Conservation (phyloP, 2,113 vertebrate genomes). For the Ptilonorhynchus violaceus region DNA sequence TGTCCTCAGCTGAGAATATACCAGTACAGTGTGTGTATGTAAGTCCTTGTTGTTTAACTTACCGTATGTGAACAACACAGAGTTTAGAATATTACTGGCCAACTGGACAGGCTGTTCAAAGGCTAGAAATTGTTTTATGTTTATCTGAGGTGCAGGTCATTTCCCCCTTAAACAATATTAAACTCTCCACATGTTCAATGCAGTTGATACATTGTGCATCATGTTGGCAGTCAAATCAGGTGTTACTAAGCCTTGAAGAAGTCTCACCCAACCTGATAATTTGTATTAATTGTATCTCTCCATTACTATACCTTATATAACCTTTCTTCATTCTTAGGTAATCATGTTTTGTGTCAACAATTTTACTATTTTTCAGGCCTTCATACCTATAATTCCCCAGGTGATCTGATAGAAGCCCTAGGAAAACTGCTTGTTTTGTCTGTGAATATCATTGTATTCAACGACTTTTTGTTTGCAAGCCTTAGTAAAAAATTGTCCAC, state of each 20-base stretch:
- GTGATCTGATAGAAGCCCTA: neutral
- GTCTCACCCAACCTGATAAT: conserved; percentile 26
- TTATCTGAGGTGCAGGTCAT: neutral
- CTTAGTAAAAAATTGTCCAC: neutral
- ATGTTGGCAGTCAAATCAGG: neutral
- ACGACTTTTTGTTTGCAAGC: neutral
- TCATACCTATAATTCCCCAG: neutral
- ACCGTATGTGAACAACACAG: neutral
- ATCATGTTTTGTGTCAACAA: neutral
- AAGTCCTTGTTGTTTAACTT: neutral
- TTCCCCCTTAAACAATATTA: neutral
- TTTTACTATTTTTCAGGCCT: neutral
- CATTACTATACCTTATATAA: neutral
- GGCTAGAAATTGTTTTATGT: neutral
- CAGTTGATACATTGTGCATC: neutral
- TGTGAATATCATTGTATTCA: neutral
- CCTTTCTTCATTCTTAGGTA: neutral
- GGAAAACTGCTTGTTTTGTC: neutral
- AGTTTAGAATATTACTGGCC: neutral
- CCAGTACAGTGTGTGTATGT: neutral
- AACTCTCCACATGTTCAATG: neutral
- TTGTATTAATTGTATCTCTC: conserved; percentile 23
- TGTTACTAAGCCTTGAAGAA: conserved; percentile 39
- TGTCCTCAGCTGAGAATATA: neutral
- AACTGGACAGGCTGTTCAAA: neutral